A percentile compares a stretch with the other conserved stretches of the same genome.
Evolutionary conservation across 2,113 vertebrate genomes (phyloP).

Genomic region (Apteryx mantelli): DNA sequence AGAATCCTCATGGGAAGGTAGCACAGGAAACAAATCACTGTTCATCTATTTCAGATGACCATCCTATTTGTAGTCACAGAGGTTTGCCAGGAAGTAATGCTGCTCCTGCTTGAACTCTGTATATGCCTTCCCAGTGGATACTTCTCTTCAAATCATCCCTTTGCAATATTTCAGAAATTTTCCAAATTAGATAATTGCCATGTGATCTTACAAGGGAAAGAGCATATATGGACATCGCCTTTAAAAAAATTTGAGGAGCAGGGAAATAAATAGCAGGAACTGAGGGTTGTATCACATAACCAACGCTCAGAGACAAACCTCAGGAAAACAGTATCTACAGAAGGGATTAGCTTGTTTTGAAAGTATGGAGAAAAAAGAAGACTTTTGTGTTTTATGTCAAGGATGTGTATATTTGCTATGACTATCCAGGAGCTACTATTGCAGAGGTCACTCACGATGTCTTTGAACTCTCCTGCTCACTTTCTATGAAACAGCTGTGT

Average conservation of each 20-base stretch:
- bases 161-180: not conserved
- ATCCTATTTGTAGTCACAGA: not conserved
- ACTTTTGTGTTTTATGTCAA: not conserved
- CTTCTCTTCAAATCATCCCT: not conserved
- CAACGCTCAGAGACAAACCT: not conserved
- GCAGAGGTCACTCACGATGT: not conserved
- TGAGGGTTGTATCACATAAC: not conserved
- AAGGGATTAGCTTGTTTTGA: not conserved
- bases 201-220: not conserved
- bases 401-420: not conserved
- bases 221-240: not conserved
- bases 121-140: not conserved
- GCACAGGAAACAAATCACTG: not conserved
- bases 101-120: not conserved
- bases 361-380: not conserved
- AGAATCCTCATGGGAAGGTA: not conserved
- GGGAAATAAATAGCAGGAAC: not conserved
- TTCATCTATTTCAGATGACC: not conserved
- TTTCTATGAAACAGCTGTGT: not conserved
- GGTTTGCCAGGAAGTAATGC: not conserved
- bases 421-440: not conserved
- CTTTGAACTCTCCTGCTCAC: not conserved
- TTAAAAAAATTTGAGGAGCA: not conserved
- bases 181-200: not conserved
- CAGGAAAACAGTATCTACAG: not conserved